Conservation (phyloP, 2,888 invertebrate genomes). For the Carterocephalus palaemon region DNA sequence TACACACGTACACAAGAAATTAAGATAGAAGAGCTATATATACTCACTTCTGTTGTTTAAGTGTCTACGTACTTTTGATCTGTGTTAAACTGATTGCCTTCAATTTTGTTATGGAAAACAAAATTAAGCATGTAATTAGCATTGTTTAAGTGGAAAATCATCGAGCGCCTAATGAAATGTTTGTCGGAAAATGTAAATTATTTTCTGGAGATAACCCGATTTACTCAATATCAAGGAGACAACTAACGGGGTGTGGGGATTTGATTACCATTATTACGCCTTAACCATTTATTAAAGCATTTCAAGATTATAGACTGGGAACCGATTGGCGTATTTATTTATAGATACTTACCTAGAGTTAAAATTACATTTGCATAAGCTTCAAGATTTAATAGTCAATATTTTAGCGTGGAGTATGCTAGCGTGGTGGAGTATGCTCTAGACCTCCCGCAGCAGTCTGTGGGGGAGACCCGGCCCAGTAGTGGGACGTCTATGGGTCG, state of each 20-base stretch:
- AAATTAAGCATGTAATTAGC: conserved; percentile 1
- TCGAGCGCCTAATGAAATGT: conserved; percentile 14
- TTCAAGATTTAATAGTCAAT: not conserved
- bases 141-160: conserved; percentile 8
- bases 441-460: too few species aligned
- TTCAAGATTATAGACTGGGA: conserved; percentile 2
- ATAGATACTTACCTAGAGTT: not conserved
- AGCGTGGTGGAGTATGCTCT: too few species aligned
- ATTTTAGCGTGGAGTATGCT: too few species aligned
- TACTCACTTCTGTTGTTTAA: too few species aligned
- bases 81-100: too few species aligned
- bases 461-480: too few species aligned
- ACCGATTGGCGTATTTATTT: conserved; percentile 5
- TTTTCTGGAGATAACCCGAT: conserved; percentile 20
- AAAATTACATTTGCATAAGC: conserved; percentile 8
- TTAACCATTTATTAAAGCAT: conserved; percentile 13
- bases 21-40: too few species aligned
- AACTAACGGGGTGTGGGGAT: conserved; percentile 21
- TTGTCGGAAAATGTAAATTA: conserved; percentile 22
- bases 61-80: too few species aligned
- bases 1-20: too few species aligned
- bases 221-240: conserved; percentile 18
- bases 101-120: not conserved
- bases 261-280: conserved; percentile 23
- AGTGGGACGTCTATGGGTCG: too few species aligned